phyloP scores from a whole-genome alignment of 2,888 invertebrate species.

The Aspidiotus rigidus region DNA sequence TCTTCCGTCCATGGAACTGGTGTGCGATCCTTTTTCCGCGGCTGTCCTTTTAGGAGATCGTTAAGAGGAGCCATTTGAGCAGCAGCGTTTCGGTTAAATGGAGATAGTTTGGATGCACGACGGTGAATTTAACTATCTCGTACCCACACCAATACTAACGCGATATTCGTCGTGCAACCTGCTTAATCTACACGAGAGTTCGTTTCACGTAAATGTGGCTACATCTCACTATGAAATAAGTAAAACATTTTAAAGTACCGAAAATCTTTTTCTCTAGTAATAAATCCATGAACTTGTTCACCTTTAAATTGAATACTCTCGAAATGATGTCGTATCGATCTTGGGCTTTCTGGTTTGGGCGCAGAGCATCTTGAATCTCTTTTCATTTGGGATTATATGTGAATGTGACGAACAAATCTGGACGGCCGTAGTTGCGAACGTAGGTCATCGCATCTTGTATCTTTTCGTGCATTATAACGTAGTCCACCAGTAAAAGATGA shows the following conservation, averaged over 20 bases:
- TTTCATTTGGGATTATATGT: background rate
- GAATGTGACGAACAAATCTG: background rate
- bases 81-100: too few relatives aligned
- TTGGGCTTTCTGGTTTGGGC: background rate
- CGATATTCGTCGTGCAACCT: too few relatives aligned
- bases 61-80: too few relatives aligned
- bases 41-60: too few relatives aligned
- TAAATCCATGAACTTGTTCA: background rate
- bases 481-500: background rate
- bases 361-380: background rate
- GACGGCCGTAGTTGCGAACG: background rate
- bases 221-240: too few relatives aligned
- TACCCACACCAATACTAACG: too few relatives aligned
- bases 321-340: background rate
- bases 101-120: too few relatives aligned
- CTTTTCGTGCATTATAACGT: background rate
- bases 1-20: too few relatives aligned
- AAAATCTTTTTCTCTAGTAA: background rate
- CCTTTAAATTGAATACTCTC: background rate
- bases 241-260: background rate
- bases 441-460: background rate
- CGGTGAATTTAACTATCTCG: too few relatives aligned
- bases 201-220: too few relatives aligned
- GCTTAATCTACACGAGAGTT: too few relatives aligned
- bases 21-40: too few relatives aligned